A percentile compares a stretch with the other conserved stretches of the same genome.
phyloP scores from a whole-genome alignment of 2,797 vertebrate species.

The Sebastes oblongus region DNA sequence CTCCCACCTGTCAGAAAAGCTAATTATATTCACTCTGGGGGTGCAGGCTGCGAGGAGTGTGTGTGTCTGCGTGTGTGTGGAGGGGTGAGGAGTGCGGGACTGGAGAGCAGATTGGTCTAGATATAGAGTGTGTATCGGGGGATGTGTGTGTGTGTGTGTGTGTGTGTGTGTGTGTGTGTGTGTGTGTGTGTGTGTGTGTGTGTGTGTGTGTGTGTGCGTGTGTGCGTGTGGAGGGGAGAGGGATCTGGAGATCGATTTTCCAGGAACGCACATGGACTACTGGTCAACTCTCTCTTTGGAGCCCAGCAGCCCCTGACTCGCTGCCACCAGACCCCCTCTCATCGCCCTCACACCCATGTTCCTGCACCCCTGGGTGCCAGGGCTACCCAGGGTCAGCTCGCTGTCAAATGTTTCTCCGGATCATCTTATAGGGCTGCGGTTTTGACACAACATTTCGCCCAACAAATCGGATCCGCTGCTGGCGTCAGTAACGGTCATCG shows the following conservation, averaged over 20 bases:
- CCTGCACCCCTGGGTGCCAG: constrained; percentile 42
- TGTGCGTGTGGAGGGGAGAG: not conserved
- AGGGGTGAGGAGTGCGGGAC: constrained; percentile 58
- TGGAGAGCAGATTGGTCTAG: constrained; percentile 62
- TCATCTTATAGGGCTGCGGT: constrained; percentile 62
- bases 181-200: not conserved
- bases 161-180: not conserved
- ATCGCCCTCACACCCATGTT: constrained; percentile 52
- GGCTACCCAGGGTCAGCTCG: constrained; percentile 40
- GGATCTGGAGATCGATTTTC: constrained; percentile 72
- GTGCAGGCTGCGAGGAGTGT: constrained; percentile 59
- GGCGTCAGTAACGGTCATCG: constrained; percentile 5
- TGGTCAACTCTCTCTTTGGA: constrained; percentile 50
- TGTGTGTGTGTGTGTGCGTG: not conserved
- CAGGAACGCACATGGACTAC: constrained; percentile 71
- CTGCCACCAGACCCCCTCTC: constrained; percentile 33
- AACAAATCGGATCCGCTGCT: constrained; percentile 42
- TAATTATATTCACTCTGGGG: constrained; percentile 88
- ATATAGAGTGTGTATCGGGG: constrained; percentile 48
- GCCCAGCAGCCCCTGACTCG: constrained; percentile 32
- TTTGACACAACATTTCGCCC: constrained; percentile 43
- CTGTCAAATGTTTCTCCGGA: constrained; percentile 57
- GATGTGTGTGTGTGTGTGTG: not conserved
- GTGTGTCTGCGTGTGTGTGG: constrained; percentile 46
- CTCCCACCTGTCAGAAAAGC: constrained; percentile 88